These are phyloP conservation scores for Sarcophaga variegata DNA, from an alignment of 2,888 invertebrate species.

Conservation along the genomic window DNA sequence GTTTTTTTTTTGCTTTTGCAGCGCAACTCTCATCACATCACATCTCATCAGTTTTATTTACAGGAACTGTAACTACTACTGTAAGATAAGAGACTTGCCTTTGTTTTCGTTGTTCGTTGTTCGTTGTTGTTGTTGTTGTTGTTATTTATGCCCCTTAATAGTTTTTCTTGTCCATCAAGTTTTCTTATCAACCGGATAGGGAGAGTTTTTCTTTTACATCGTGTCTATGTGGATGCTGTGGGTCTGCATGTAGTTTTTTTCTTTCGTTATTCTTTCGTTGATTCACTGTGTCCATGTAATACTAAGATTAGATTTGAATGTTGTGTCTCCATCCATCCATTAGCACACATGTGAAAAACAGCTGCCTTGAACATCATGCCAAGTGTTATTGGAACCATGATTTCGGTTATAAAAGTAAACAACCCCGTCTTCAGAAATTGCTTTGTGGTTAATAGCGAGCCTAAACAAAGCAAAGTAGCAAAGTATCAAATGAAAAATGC, in stretches of 20 bases:
- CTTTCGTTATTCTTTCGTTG: slow-evolving; percentile 3
- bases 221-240: slow-evolving; percentile 54
- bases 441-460: too few relatives aligned
- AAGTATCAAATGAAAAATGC: too few relatives aligned
- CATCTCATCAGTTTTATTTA: neutral
- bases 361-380: slow-evolving; percentile 28
- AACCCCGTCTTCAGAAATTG: too few relatives aligned
- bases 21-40: too few relatives aligned
- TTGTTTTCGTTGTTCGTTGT: slow-evolving; percentile 9
- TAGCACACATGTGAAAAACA: slow-evolving; percentile 43
- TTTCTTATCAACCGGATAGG: slow-evolving; percentile 11
- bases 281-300: slow-evolving; percentile 31
- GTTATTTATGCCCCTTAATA: neutral
- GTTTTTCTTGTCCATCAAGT: slow-evolving; percentile 16
- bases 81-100: slow-evolving; percentile 15
- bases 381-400: slow-evolving; percentile 48
- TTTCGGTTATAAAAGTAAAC: neutral
- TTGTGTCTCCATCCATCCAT: slow-evolving; percentile 34
- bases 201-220: neutral
- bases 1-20: slow-evolving; percentile 1
- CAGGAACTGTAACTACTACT: slow-evolving; percentile 21
- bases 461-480: too few relatives aligned
- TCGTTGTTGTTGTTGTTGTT: neutral
- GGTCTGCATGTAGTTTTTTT: slow-evolving; percentile 18
- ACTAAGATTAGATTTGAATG: slow-evolving; percentile 51